Percentiles rank a stretch among this genome's conserved stretches.
These are phyloP conservation scores for Trochalopteron elliotii DNA, from an alignment of 2,113 vertebrate genomes.

Conservation along the genomic window DNA sequence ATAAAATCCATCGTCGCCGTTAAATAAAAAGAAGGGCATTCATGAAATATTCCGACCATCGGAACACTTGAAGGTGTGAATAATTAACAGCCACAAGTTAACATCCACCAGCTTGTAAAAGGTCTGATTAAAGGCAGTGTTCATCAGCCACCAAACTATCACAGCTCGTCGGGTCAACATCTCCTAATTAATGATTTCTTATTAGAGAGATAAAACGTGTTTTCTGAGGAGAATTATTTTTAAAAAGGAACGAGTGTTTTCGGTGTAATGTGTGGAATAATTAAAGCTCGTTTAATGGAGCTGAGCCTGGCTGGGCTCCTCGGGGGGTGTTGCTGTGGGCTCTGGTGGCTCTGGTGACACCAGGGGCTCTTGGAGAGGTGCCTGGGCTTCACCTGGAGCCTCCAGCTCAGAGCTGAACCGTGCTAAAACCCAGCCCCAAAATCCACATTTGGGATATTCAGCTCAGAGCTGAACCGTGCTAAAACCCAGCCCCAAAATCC, in stretches of 20 bases:
- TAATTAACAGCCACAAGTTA: constrained; percentile 70
- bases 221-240: constrained; percentile 38
- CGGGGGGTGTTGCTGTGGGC: background rate
- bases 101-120: constrained; percentile 73
- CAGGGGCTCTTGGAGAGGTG: background rate
- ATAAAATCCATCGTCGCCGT: constrained; percentile 66
- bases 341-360: background rate
- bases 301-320: background rate
- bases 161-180: constrained; percentile 70
- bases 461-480: no score
- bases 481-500: no score
- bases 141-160: constrained; percentile 64
- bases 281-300: background rate
- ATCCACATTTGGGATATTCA: background rate
- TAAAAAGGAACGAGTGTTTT: background rate
- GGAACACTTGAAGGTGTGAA: constrained; percentile 65
- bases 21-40: constrained; percentile 40
- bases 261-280: background rate
- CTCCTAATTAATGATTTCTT: constrained; percentile 73
- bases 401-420: background rate
- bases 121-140: constrained; percentile 76
- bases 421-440: background rate
- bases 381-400: background rate
- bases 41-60: constrained; percentile 64
- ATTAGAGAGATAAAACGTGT: constrained; percentile 32